Base-by-base conservation (phyloP, 2,797 vertebrate genomes). In the Intellagama lesueurii region DNA sequence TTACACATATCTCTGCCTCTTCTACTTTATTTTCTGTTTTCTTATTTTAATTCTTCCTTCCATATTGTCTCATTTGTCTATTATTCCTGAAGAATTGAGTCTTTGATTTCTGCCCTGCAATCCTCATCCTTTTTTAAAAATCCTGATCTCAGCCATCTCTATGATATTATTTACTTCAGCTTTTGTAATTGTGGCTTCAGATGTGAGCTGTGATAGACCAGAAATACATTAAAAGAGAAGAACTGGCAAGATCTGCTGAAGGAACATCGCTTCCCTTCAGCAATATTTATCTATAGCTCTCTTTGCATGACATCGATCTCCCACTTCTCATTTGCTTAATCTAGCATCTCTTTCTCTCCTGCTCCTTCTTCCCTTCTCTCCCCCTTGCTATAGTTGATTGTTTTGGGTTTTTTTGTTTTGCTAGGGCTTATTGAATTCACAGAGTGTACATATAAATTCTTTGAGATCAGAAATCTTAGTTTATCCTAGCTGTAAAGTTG, bases 161-260 rank as follows among this genome's bases (percentile, higher is more conserved):
- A 5, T 49, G 22, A 76, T 68, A 32, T 76, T 75, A 86, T 86
- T 77, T 81, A 68, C 92, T 95, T 86, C 72, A 44, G 79, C 83
- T 92, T 91, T 87, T 79, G 26, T 82, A 56, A 70, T 81, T 0
- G 32, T 83, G 92, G 66, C 88, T 88, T 84, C 79, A 94, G 94
- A 93, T 91, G 91, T 93, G 94, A 95, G 79, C 1, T 3, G 2
- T 82, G 87, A 93, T 88, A 93, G 92, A 89, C 47, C 9, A 87
- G 83, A 89, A 92, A 82, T 0, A 1, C 72, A 75, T 70, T 56
- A 72, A 30, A 64, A 83, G 73, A 91, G 88, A 90, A 90, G 19
- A 91, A 49, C n/a, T 87, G 86, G 69, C 77, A 81, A 72, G 86
- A 90, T 40, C 19, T 32, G 11, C 78, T 24, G 69, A 35, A 77